A percentile compares a stretch with the other conserved stretches of the same genome.
Evolutionary conservation across 1,140 invertebrate genomes (phyloP).

Genomic region (Papilio xuthus): DNA sequence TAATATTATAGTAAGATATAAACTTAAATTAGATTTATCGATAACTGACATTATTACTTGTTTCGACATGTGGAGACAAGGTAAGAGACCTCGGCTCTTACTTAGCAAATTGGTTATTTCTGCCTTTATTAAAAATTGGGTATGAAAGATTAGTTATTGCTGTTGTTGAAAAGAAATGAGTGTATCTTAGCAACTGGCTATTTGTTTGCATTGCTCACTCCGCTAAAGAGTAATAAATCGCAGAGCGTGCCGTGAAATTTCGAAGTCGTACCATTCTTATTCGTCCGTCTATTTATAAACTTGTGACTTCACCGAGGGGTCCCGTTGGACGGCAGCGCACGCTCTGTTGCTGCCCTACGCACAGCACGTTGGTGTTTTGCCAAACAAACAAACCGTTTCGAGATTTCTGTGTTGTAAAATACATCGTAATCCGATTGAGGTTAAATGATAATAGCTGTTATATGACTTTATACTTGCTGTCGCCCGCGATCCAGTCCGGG

Average conservation of each 20-base stretch:
- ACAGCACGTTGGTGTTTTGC: constrained; percentile 50
- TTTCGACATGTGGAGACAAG: too few relatives aligned
- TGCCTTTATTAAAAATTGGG: background rate
- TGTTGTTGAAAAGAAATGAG: background rate
- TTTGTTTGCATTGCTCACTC: constrained; percentile 2
- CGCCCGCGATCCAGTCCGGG: too few relatives aligned
- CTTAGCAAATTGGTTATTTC: background rate
- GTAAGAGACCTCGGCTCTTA: too few relatives aligned
- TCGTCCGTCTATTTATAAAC: constrained; percentile 67
- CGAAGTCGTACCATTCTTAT: constrained; percentile 53
- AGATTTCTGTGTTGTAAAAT: background rate
- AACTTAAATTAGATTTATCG: too few relatives aligned
- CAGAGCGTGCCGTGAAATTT: constrained; percentile 56
- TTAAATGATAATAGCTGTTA: background rate
- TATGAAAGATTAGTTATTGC: too few relatives aligned
- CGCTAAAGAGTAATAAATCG: constrained; percentile 53
- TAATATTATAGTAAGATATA: too few relatives aligned
- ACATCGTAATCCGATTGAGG: constrained; percentile 14
- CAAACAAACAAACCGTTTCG: constrained; percentile 41
- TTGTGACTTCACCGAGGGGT: constrained; percentile 60
- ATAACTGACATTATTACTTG: too few relatives aligned
- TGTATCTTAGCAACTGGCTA: background rate
- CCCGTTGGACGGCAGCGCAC: constrained; percentile 39
- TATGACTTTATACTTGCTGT: too few relatives aligned
- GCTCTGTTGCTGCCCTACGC: constrained; percentile 45